Conservation (phyloP, 2,888 invertebrate species). For the Cephus sareptanus region DNA sequence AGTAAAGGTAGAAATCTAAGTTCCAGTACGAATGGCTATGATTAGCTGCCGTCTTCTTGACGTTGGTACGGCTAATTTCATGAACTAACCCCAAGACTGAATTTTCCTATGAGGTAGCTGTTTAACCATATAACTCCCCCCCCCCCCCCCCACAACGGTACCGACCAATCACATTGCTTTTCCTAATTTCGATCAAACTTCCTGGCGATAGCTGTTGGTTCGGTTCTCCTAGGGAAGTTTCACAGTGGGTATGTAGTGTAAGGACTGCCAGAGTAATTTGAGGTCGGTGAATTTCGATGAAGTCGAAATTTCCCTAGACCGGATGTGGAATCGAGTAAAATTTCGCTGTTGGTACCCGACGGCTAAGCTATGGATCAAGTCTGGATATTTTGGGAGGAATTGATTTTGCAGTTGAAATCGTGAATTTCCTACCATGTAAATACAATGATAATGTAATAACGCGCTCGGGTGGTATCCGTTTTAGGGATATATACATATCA, state of each 20-base stretch:
- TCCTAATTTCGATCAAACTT: neutral
- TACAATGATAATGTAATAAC: conserved; percentile 7
- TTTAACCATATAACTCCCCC: neutral
- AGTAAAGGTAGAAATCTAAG: neutral
- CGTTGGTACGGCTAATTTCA: neutral
- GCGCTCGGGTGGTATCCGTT: neutral
- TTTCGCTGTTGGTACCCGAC: neutral
- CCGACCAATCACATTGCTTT: neutral
- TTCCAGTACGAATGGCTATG: neutral
- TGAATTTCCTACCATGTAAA: neutral
- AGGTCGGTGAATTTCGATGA: neutral
- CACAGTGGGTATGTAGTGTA: neutral
- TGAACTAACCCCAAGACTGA: neutral
- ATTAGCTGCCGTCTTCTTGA: neutral
- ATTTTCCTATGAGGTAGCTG: neutral
- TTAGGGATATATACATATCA: neutral
- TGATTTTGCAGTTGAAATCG: neutral
- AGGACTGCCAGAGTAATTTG: neutral
- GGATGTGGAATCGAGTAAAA: neutral
- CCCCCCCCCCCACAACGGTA: neutral
- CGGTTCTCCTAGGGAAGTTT: neutral
- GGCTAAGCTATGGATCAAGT: neutral
- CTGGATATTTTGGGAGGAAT: neutral
- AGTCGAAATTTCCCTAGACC: neutral
- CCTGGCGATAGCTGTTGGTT: neutral